phyloP scores from a whole-genome alignment of 2,888 invertebrate species.

The Coenonympha arcania region DNA sequence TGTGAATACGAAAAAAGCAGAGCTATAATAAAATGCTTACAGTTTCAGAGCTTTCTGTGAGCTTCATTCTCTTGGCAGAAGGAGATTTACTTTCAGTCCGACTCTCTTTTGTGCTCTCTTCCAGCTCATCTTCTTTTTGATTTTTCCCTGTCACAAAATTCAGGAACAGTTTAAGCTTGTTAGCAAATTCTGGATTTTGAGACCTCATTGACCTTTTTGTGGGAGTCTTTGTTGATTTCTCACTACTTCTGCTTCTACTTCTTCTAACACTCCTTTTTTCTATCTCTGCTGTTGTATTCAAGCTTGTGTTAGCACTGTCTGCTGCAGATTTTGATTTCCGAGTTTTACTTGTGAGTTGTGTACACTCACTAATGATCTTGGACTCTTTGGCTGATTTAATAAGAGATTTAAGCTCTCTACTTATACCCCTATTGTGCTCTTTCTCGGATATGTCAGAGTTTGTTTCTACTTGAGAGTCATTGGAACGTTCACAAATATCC shows the following conservation, averaged over 20 bases:
- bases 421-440: constrained; percentile 60
- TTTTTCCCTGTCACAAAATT: constrained; percentile 66
- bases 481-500: constrained; percentile 38
- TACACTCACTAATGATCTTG: constrained; percentile 76
- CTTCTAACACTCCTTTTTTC: constrained; percentile 49
- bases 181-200: constrained; percentile 77
- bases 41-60: constrained; percentile 19
- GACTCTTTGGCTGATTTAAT: constrained; percentile 80
- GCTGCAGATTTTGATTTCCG: constrained; percentile 60
- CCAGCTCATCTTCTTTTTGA: constrained; percentile 46
- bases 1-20: too few relatives aligned
- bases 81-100: constrained; percentile 31
- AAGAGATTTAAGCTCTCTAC: constrained; percentile 76
- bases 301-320: constrained; percentile 60
- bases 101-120: constrained; percentile 41
- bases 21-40: constrained; percentile 23
- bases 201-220: constrained; percentile 74
- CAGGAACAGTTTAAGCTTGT: constrained; percentile 76
- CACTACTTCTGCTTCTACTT: constrained; percentile 56
- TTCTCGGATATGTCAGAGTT: constrained; percentile 49
- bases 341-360: constrained; percentile 67
- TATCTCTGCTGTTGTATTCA: constrained; percentile 54
- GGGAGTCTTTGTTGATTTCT: constrained; percentile 48
- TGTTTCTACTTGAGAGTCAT: constrained; percentile 47
- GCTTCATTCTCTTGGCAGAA: constrained; percentile 37